A percentile compares a stretch with the other conserved stretches of the same genome.
Conservation (phyloP, 2,113 vertebrate species). For the Sander lucioperca region DNA sequence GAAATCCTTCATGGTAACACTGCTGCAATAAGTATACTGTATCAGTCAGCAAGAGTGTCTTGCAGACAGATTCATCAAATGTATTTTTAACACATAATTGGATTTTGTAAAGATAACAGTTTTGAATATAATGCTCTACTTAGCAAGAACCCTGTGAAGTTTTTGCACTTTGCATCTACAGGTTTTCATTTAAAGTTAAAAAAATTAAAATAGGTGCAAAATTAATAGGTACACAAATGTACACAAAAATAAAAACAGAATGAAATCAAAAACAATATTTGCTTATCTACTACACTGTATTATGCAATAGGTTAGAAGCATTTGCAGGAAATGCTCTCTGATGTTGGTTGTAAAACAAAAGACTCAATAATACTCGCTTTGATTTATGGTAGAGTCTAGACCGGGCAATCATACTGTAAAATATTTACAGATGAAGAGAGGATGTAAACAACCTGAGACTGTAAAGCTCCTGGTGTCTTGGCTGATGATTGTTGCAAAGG, state of each 20-base stretch:
- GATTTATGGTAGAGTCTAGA: background rate
- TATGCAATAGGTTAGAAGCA: background rate
- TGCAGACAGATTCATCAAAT: background rate
- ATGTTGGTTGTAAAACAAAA: background rate
- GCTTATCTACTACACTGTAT: background rate
- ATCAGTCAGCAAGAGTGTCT: background rate
- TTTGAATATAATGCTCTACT: background rate
- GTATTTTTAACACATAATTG: background rate
- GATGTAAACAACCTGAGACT: slow-evolving; percentile 65
- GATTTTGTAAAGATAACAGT: background rate
- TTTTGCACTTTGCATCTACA: background rate
- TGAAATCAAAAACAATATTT: background rate
- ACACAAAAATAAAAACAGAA: background rate
- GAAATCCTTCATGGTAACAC: background rate
- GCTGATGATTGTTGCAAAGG: slow-evolving; percentile 52
- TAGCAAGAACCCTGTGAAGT: background rate
- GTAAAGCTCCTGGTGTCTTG: slow-evolving; percentile 28
- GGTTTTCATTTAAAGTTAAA: background rate
- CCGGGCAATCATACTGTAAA: background rate
- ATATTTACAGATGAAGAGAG: slow-evolving; percentile 11
- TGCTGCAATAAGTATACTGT: background rate
- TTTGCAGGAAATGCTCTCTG: background rate
- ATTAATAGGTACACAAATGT: background rate
- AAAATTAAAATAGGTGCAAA: background rate
- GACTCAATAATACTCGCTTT: background rate